Conservation (phyloP, 1,140 invertebrate genomes). For the Helicoverpa zea region DNA sequence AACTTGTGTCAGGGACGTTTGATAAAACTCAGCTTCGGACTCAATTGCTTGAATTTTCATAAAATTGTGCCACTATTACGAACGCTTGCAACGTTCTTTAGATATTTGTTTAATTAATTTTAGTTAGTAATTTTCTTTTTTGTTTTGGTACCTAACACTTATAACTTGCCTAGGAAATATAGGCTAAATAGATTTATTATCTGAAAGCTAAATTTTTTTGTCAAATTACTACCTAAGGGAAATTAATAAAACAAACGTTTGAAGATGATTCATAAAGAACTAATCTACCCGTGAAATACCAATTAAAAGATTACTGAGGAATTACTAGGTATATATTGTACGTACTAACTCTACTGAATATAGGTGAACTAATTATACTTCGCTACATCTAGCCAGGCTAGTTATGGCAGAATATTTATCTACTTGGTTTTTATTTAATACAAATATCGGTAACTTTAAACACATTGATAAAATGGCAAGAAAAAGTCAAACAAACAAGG, state of each 20-base stretch:
- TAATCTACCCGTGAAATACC: no score
- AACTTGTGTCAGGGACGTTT: conserved; percentile 78
- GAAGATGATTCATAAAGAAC: no score
- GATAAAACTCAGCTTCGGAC: conserved; percentile 66
- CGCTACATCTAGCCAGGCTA: not conserved
- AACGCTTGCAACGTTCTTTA: conserved; percentile 9
- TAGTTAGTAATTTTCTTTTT: not conserved
- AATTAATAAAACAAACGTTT: no score
- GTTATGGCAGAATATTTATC: not conserved
- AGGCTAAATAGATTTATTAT: no score
- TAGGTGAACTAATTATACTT: no score
- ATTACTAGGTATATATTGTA: no score
- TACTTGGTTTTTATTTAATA: not conserved
- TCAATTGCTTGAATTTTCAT: conserved; percentile 66
- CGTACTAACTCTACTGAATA: no score
- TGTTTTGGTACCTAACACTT: no score
- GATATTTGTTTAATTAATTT: not conserved
- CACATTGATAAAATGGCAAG: conserved; percentile 33
- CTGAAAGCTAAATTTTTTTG: no score
- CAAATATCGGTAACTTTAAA: conserved; percentile 38
- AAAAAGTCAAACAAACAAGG: conserved; percentile 80
- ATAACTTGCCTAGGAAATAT: no score
- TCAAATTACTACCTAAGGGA: no score
- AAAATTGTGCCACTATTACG: conserved; percentile 60
- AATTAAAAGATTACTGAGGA: no score